phyloP scores from a whole-genome alignment of 1,140 invertebrate species.

The Drosophila melanogaster region DNA sequence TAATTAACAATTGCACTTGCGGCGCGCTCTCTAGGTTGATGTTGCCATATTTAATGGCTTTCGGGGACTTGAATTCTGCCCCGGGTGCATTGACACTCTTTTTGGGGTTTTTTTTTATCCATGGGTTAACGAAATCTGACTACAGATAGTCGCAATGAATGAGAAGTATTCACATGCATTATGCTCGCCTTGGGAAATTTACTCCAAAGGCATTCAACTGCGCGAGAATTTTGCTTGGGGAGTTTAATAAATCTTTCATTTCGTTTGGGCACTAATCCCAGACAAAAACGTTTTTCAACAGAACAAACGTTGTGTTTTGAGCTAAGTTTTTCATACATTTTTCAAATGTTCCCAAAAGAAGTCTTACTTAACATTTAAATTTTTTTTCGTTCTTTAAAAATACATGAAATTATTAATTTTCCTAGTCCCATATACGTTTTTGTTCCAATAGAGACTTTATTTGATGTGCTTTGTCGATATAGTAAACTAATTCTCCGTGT shows the following conservation, averaged over 20 bases:
- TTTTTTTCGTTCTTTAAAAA: no score
- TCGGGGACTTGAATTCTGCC: conserved; percentile 13
- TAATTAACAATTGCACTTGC: conserved; percentile 73
- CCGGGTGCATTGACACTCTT: conserved; percentile 67
- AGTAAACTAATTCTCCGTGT: neutral
- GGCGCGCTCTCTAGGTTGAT: conserved; percentile 50
- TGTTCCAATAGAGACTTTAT: neutral
- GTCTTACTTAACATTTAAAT: no score
- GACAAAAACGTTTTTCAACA: neutral
- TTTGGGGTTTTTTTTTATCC: conserved; percentile 8
- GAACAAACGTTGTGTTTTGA: neutral
- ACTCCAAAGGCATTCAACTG: conserved; percentile 15
- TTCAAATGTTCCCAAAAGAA: no score
- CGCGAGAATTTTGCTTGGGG: conserved; percentile 8
- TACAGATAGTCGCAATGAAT: conserved; percentile 47
- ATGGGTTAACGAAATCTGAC: conserved; percentile 47
- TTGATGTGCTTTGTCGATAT: neutral
- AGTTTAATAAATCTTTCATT: conserved; percentile 24
- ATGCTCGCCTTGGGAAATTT: conserved; percentile 53
- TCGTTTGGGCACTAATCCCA: neutral
- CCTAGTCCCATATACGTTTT: neutral
- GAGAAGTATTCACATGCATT: conserved; percentile 31
- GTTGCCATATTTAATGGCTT: conserved; percentile 26
- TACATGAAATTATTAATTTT: no score
- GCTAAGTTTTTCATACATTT: no score